Evolutionary conservation across 2,113 vertebrate species (phyloP).

Genomic region (Azemiops feae): DNA sequence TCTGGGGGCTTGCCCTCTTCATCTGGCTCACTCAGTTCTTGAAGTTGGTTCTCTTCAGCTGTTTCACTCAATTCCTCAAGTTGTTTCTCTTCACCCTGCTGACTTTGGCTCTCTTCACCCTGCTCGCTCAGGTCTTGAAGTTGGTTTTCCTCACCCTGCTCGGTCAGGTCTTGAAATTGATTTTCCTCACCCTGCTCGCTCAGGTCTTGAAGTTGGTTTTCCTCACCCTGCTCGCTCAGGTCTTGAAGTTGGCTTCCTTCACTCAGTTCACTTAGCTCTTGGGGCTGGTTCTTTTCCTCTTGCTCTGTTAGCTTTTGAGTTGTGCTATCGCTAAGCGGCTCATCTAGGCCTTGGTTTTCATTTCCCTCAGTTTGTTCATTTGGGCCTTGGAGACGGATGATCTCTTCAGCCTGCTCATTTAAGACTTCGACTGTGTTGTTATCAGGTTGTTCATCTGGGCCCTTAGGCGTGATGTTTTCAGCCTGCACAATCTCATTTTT

Average conservation of each 20-base stretch:
- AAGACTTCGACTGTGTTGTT: background rate
- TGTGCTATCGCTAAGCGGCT: too few relatives aligned
- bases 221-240: background rate
- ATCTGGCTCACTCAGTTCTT: background rate
- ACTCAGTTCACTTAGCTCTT: background rate
- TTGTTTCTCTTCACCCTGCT: background rate
- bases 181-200: background rate
- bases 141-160: rapidly evolving
- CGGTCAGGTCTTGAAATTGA: too few relatives aligned
- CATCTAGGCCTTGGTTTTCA: background rate
- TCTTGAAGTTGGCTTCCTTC: background rate
- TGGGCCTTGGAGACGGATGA: background rate
- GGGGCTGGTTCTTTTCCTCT: background rate
- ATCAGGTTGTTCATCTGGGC: background rate
- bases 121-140: background rate
- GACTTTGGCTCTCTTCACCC: background rate
- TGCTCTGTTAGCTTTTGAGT: background rate
- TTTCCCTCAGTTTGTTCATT: background rate
- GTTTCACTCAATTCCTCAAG: background rate
- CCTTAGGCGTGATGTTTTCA: background rate
- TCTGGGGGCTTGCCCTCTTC: background rate
- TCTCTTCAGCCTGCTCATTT: background rate
- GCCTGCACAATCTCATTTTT: background rate
- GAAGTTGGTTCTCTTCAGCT: background rate
- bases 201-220: background rate